A percentile compares a stretch with the other conserved stretches of the same genome.
These are phyloP conservation scores for Aphis gossypii DNA, from an alignment of 1,140 invertebrate genomes.

Conservation along the genomic window DNA sequence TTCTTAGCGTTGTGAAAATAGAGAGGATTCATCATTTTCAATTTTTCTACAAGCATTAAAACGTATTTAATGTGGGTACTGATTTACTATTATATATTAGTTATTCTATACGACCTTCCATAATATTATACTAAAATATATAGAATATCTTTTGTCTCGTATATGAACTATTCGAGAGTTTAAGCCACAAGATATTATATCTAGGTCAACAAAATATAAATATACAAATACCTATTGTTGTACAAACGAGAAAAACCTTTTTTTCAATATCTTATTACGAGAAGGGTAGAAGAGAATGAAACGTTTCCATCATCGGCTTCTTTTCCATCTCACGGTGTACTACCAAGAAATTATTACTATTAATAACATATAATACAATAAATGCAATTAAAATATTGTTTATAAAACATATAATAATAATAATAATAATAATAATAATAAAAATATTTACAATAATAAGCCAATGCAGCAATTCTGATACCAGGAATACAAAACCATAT, in stretches of 20 bases:
- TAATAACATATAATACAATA: not conserved
- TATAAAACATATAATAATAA: not conserved
- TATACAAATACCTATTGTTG: not conserved
- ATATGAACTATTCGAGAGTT: not conserved
- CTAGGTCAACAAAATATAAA: not conserved
- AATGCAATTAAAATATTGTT: not conserved
- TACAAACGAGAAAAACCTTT: not conserved
- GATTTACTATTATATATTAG: not conserved
- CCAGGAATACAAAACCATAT: not conserved
- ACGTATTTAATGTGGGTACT: no score
- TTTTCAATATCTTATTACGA: not conserved
- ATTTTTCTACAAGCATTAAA: not conserved
- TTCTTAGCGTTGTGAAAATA: no score
- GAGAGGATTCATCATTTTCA: not conserved
- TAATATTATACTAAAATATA: not conserved
- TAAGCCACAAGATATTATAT: not conserved
- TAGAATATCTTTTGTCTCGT: not conserved
- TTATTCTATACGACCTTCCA: not conserved
- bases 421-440: not conserved
- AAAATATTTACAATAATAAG: not conserved
- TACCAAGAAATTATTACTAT: not conserved
- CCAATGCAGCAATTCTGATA: not conserved
- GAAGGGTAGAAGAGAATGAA: not conserved
- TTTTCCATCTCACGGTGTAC: not conserved
- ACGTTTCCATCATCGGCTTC: not conserved